Evolutionary conservation across 2,888 invertebrate genomes (phyloP).

Genomic region (Loripinus fragilis): DNA sequence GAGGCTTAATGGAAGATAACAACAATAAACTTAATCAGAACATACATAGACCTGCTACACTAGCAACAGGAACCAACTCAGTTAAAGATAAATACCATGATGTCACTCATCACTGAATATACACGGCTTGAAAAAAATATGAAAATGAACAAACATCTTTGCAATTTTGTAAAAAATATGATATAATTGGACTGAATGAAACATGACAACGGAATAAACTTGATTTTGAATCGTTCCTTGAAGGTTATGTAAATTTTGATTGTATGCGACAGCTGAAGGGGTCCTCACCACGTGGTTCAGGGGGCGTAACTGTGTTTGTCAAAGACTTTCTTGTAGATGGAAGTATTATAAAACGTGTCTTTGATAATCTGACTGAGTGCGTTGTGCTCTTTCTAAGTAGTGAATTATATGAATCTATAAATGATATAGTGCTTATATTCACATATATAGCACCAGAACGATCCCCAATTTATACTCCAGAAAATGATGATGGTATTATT

Average conservation of each 20-base stretch:
- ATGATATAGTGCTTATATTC: slow-evolving; percentile 10
- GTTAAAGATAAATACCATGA: background rate
- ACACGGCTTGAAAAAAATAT: slow-evolving; percentile 23
- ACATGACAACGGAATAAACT: slow-evolving; percentile 22
- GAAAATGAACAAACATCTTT: background rate
- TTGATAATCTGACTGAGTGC: slow-evolving; percentile 7
- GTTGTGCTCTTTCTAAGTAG: background rate
- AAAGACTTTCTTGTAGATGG: slow-evolving; percentile 12
- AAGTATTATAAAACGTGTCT: slow-evolving; percentile 14
- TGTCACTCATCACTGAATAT: slow-evolving; percentile 30
- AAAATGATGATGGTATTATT: slow-evolving; percentile 36
- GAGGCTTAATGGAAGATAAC: background rate
- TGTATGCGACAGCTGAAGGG: slow-evolving; percentile 4
- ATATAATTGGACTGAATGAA: slow-evolving; percentile 18
- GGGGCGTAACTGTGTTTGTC: slow-evolving; percentile 32
- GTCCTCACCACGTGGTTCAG: slow-evolving; percentile 11
- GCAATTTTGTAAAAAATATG: slow-evolving; percentile 4
- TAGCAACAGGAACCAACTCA: background rate
- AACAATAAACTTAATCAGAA: background rate
- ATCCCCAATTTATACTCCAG: background rate
- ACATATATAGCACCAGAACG: too few species aligned
- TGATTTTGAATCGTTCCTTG: slow-evolving; percentile 14
- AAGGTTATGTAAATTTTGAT: slow-evolving; percentile 25
- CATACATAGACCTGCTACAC: background rate
- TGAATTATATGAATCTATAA: background rate